Evolutionary conservation across 2,113 vertebrate species (phyloP).

Genomic region (Hymenochirus boettgeri): DNA sequence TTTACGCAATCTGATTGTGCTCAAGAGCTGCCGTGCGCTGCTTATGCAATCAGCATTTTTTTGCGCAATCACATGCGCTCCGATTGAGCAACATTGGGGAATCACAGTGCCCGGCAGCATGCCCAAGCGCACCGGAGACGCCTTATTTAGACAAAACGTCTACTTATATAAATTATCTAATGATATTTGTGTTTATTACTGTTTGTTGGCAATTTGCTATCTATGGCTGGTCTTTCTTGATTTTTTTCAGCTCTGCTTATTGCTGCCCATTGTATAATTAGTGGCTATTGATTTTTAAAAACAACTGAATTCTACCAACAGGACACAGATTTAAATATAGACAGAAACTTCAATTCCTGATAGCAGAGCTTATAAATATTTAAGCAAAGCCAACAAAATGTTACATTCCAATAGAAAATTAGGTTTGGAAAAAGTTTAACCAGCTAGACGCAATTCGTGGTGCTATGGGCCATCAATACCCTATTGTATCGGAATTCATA

Average conservation of each 20-base stretch:
- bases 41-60: no score
- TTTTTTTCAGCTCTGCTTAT: neutral
- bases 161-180: no score
- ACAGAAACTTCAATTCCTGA: constrained; percentile 10
- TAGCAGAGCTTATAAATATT: constrained; percentile 1
- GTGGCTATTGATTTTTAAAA: neutral
- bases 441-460: neutral
- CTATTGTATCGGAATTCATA: neutral
- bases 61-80: no score
- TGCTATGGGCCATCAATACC: constrained; percentile 5
- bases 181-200: no score
- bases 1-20: no score
- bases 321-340: constrained; percentile 4
- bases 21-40: no score
- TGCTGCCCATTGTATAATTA: neutral
- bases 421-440: neutral
- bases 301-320: neutral
- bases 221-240: neutral
- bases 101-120: no score
- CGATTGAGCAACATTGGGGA: no score
- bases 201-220: neutral
- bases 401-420: neutral
- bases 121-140: no score
- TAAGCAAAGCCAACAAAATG: neutral
- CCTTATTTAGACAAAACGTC: no score